Evolutionary conservation across 2,888 invertebrate genomes (phyloP).

Genomic region (Diachrysia chrysitis): DNA sequence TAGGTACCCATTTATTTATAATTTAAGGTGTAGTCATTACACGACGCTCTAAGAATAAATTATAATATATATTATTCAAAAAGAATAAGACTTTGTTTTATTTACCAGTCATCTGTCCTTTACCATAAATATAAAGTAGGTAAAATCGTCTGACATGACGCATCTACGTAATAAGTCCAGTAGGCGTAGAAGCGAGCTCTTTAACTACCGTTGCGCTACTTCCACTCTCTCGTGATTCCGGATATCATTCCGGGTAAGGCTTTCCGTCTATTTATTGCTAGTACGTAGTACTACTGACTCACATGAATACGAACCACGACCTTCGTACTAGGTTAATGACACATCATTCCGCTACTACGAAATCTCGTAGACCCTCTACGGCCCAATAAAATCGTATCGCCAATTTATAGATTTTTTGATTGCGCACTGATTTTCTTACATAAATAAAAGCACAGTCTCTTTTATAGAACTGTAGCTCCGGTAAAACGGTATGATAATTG

Average conservation of each 20-base stretch:
- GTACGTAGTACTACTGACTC: conserved; percentile 69
- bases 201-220: conserved; percentile 54
- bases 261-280: conserved; percentile 82
- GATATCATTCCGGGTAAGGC: conserved; percentile 81
- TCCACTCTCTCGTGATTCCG: conserved; percentile 67
- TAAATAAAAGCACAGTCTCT: conserved; percentile 47
- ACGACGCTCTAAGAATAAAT: neutral
- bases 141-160: conserved; percentile 53
- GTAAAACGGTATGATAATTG: conserved; percentile 78
- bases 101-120: conserved; percentile 36
- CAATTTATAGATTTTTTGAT: conserved; percentile 47
- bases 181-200: conserved; percentile 56
- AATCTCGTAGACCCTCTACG: conserved; percentile 60
- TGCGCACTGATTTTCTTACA: conserved; percentile 43
- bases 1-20: neutral
- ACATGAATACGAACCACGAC: conserved; percentile 66
- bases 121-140: conserved; percentile 56
- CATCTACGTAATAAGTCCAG: conserved; percentile 55
- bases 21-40: neutral
- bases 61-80: conserved; percentile 13
- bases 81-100: conserved; percentile 14
- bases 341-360: conserved; percentile 59
- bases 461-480: conserved; percentile 52
- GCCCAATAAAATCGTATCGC: conserved; percentile 52
- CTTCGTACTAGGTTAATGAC: conserved; percentile 71